Conservation (phyloP, 2,113 vertebrate species). For the Pedetes capensis region DNA sequence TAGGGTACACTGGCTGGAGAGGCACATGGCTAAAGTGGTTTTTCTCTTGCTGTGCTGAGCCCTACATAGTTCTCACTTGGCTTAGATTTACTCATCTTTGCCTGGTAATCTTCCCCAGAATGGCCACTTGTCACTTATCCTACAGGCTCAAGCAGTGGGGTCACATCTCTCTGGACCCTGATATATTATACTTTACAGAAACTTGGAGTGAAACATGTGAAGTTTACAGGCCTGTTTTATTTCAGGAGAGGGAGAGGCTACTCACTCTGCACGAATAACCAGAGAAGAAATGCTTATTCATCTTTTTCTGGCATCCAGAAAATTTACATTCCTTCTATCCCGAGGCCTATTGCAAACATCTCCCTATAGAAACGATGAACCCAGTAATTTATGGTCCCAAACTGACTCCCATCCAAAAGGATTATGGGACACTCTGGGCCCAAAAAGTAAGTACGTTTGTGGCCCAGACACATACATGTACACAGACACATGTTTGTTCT, state of each 20-base stretch:
- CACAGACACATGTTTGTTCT: background rate
- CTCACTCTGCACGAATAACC: conserved; percentile 35
- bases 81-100: background rate
- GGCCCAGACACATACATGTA: background rate
- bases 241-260: conserved; percentile 44
- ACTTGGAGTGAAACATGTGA: background rate
- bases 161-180: background rate
- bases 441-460: conserved; percentile 30
- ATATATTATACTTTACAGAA: conserved; percentile 58
- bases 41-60: background rate
- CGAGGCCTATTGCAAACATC: conserved; percentile 54
- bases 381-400: conserved; percentile 59
- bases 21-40: background rate
- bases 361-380: conserved; percentile 62
- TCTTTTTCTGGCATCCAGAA: conserved; percentile 66
- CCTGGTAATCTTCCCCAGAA: background rate
- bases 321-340: conserved; percentile 71
- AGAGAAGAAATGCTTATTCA: conserved; percentile 68
- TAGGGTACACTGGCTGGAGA: background rate
- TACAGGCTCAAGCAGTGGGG: background rate
- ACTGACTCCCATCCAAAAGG: conserved; percentile 68
- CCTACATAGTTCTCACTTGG: background rate
- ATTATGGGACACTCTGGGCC: conserved; percentile 44
- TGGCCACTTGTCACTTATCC: background rate
- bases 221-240: conserved; percentile 66